Base-by-base conservation (phyloP, 2,888 invertebrate species). In the Melanostoma scalare region DNA sequence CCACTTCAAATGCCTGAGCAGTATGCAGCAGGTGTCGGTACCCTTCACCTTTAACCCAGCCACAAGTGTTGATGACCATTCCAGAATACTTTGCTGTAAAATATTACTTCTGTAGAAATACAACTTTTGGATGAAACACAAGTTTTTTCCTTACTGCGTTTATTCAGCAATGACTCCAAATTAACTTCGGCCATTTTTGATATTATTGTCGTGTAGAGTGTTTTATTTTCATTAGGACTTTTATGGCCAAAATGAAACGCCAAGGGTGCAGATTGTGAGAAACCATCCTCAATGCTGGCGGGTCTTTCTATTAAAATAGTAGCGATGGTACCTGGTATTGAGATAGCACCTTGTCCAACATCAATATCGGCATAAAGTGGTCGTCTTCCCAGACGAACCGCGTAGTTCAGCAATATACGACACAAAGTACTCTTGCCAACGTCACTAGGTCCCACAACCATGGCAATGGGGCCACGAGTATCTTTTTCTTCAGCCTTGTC, bases 371-470 rank as follows among this genome's bases (percentile, higher is more conserved):
- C 98, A 91, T 95, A 97, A 73, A 99, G 95, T 0, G 99, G 99
- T 31, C 96, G 92, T 56, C 97, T 92, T 0, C 95, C 96, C 93
- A 97, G 94, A 84, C 99, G 93, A 0, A 98, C 98, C 0, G 97
- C 98, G 90, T 99, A 99, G 92, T 99, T 99, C 0, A 99, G 92
- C 4, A 99, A 92, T 85, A 99, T 94, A 82, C 96, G 93, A 72
- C 96, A 95, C 2, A 99, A 91, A 0, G 99, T 99, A 0, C 97
- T 97, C 91, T 99, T 99, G 20, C 99, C 99, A 1, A 99, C 99
- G 90, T 99, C 99, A 46, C 94, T 94, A 0, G 99, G 99, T 0
- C 99, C 99, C 0, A 97, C 98, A 0, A 99, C 92, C 95, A 99
- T 95, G 0, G 95, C 94, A 40, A 96, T 95, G 0, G 98, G 98